These are phyloP conservation scores for Caenorhabditis macrosperma DNA, from an alignment of 2,888 invertebrate genomes.

Conservation along the genomic window DNA sequence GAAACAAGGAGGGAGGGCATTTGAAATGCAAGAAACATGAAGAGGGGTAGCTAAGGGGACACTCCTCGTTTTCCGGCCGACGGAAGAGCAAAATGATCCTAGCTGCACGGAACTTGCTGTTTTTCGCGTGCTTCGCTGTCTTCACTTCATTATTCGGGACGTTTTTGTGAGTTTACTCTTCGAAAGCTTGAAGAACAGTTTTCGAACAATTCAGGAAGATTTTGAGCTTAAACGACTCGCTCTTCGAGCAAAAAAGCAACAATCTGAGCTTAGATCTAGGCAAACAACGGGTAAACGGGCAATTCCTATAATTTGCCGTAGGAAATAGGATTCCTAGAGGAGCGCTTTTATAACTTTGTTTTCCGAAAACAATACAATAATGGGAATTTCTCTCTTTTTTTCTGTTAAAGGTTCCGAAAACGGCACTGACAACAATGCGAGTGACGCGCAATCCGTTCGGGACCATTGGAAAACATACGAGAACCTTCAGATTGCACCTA, in stretches of 20 bases:
- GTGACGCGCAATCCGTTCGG: too few relatives aligned
- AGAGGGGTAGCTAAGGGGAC: not conserved
- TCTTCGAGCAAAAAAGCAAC: too few relatives aligned
- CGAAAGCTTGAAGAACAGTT: not conserved
- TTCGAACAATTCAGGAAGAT: not conserved
- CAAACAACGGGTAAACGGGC: too few relatives aligned
- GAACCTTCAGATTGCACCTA: constrained; percentile 65
- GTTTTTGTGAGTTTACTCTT: constrained; percentile 42
- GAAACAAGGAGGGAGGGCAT: constrained; percentile 15
- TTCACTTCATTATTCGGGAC: constrained; percentile 28
- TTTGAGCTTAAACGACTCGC: too few relatives aligned
- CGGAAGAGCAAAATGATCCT: constrained; percentile 5
- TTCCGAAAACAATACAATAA: too few relatives aligned
- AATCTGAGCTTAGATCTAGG: too few relatives aligned
- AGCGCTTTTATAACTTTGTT: too few relatives aligned
- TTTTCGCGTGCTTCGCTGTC: constrained; percentile 29
- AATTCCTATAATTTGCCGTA: too few relatives aligned
- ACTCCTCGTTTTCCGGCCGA: not conserved
- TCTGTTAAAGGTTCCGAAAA: too few relatives aligned
- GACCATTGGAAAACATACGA: not conserved
- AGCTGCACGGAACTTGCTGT: constrained; percentile 15
- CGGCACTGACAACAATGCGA: too few relatives aligned
- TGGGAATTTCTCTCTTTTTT: too few relatives aligned
- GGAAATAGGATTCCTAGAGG: too few relatives aligned
- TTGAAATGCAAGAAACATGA: constrained; percentile 35